A percentile compares a stretch with the other conserved stretches of the same genome.
Conservation (phyloP, 1,140 invertebrate species). For the Hermatobates lingyangjiaoensis region DNA sequence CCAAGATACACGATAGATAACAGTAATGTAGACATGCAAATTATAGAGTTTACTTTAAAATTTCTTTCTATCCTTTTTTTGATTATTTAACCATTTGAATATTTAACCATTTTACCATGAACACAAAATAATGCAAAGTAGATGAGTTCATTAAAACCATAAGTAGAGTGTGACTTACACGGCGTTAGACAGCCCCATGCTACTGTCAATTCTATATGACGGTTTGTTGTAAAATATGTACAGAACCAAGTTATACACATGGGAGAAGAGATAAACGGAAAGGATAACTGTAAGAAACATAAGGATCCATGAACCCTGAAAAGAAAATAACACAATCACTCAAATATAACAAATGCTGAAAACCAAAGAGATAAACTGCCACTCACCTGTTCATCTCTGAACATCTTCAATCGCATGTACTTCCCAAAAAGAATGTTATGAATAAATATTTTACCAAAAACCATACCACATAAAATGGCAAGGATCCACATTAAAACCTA, state of each 20-base stretch:
- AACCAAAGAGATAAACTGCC: neutral
- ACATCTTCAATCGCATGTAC: conserved; percentile 33
- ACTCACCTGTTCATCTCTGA: conserved; percentile 27
- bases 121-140: too few relatives aligned
- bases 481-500: conserved; percentile 30
- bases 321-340: conserved; percentile 8
- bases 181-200: conserved; percentile 23
- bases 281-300: conserved; percentile 32
- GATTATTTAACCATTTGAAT: too few relatives aligned
- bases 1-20: too few relatives aligned
- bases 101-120: too few relatives aligned
- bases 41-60: too few relatives aligned
- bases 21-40: too few relatives aligned
- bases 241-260: conserved; percentile 31
- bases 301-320: conserved; percentile 32
- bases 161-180: conserved; percentile 16
- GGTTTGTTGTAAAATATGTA: conserved; percentile 23
- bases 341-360: neutral
- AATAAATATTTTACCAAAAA: conserved; percentile 31
- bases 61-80: too few relatives aligned
- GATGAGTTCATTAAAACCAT: too few relatives aligned
- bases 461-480: conserved; percentile 28
- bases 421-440: conserved; percentile 26
- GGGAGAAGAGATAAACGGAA: conserved; percentile 31
- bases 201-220: conserved; percentile 23